Conservation (phyloP, 1,140 invertebrate species). For the Atta texana region DNA sequence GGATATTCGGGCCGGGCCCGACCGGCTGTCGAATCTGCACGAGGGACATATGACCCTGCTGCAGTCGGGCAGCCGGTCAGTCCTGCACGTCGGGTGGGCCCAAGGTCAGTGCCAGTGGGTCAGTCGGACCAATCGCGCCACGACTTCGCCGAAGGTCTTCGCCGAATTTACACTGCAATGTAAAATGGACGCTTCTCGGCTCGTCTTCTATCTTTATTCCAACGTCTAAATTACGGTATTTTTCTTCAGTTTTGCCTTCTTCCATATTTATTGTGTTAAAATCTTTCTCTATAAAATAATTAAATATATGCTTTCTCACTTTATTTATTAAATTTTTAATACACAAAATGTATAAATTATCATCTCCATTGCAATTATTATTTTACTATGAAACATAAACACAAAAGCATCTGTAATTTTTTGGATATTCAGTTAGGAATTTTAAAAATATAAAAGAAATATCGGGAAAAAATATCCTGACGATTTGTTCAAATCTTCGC, state of each 20-base stretch:
- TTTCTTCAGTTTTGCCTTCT: neutral
- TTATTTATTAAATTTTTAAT: slow-evolving; percentile 6
- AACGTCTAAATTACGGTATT: neutral
- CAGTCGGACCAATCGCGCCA: slow-evolving; percentile 79
- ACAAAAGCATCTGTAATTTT: neutral
- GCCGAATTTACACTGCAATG: slow-evolving; percentile 69
- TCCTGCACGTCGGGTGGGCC: slow-evolving; percentile 70
- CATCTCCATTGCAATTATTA: neutral
- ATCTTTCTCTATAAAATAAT: neutral
- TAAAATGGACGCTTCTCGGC: slow-evolving; percentile 46
- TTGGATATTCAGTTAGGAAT: neutral
- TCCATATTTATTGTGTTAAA: neutral
- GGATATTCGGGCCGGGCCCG: slow-evolving; percentile 38
- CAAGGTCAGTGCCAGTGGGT: slow-evolving; percentile 83
- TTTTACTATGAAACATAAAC: neutral
- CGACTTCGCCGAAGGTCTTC: slow-evolving; percentile 60
- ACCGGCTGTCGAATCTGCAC: slow-evolving; percentile 77
- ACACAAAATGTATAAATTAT: neutral
- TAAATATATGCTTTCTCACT: neutral
- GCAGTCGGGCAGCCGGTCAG: slow-evolving; percentile 69
- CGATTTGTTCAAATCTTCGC: neutral
- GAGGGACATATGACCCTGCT: slow-evolving; percentile 47
- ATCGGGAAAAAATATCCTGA: neutral
- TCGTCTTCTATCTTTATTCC: neutral
- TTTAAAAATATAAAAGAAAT: neutral